Percentiles rank a stretch among this genome's conserved stretches.
Evolutionary conservation across 2,888 invertebrate genomes (phyloP).

Genomic region (Eilema caniola): DNA sequence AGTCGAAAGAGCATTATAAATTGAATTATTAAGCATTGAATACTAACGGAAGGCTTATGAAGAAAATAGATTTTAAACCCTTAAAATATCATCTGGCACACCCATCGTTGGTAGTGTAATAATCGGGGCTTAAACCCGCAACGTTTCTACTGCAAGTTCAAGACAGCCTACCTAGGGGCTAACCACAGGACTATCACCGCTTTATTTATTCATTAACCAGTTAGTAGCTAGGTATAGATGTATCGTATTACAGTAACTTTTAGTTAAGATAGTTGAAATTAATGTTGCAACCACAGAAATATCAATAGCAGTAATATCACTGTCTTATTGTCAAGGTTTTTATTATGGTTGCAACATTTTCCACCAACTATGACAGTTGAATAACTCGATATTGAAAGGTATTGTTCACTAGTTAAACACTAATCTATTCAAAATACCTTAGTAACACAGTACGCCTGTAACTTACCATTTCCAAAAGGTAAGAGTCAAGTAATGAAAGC

Average conservation of each 20-base stretch:
- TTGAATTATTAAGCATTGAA: too few species aligned
- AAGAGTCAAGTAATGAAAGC: slow-evolving; percentile 11
- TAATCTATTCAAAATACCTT: neutral
- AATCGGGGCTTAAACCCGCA: too few species aligned
- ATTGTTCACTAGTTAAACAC: neutral
- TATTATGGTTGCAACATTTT: neutral
- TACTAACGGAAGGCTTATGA: too few species aligned
- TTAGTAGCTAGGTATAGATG: neutral
- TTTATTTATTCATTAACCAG: neutral
- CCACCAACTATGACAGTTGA: slow-evolving; percentile 3
- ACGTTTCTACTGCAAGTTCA: too few species aligned
- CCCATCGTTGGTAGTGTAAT: too few species aligned
- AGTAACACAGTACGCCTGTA: too few species aligned
- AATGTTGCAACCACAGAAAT: neutral
- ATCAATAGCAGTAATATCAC: neutral
- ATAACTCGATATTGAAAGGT: neutral
- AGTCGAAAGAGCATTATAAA: too few species aligned
- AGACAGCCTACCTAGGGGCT: too few species aligned
- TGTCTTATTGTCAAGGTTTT: too few species aligned
- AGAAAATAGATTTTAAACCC: too few species aligned
- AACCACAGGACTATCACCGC: too few species aligned
- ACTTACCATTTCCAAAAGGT: neutral
- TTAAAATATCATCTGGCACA: too few species aligned
- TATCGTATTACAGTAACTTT: neutral
- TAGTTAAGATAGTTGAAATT: neutral